Conservation (phyloP, 2,797 vertebrate species). For the Phrynocephalus forsythii region DNA sequence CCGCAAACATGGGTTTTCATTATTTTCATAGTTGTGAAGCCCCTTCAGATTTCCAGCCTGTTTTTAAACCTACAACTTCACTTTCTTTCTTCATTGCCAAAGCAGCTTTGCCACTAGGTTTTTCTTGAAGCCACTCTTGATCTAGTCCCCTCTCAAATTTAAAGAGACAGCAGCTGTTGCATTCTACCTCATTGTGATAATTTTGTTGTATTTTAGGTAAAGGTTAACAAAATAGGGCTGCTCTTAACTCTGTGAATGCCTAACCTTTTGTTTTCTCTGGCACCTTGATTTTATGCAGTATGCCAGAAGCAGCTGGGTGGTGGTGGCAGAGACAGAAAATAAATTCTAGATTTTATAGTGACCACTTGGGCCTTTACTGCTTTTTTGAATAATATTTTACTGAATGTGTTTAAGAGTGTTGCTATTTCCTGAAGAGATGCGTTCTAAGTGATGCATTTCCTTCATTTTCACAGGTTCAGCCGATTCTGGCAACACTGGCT, state of each 20-base stretch:
- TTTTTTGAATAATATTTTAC: background rate
- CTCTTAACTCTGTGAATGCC: background rate
- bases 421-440: background rate
- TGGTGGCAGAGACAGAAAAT: background rate
- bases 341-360: background rate
- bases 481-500: conserved; percentile 34
- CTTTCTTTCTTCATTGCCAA: background rate
- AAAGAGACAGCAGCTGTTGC: background rate
- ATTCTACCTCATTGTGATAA: background rate
- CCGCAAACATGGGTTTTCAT: background rate
- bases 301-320: background rate
- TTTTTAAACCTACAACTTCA: background rate
- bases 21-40: background rate
- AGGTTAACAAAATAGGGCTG: background rate
- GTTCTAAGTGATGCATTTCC: conserved; percentile 19
- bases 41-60: background rate
- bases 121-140: background rate
- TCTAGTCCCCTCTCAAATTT: background rate
- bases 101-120: background rate
- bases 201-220: background rate
- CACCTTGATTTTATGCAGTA: background rate
- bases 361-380: background rate
- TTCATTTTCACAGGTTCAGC: conserved; percentile 29
- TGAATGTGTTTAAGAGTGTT: conserved; percentile 1
- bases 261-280: background rate